Percentiles rank a stretch among this genome's conserved stretches.
Conservation (phyloP, 2,113 vertebrate genomes). For the Marmota monax region DNA sequence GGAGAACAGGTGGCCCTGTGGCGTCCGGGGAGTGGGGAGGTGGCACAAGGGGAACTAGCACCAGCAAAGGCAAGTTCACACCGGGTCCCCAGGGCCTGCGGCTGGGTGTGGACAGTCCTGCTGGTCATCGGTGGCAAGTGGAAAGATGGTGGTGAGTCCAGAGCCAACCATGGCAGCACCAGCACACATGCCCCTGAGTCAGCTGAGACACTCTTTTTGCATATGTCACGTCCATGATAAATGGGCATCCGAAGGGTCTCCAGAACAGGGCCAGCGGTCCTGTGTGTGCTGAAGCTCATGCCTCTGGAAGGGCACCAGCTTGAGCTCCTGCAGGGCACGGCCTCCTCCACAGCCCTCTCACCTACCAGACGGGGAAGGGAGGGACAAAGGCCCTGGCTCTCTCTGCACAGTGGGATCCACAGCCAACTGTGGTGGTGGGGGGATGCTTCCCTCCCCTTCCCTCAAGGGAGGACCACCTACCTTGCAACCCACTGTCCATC, state of each 20-base stretch:
- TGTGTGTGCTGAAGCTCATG: accelerated
- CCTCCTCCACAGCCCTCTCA: not conserved
- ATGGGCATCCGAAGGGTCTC: not conserved
- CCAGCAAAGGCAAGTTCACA: not conserved
- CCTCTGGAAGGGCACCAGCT: not conserved
- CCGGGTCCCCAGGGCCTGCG: not conserved
- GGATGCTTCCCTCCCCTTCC: too few relatives aligned
- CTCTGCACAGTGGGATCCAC: not conserved
- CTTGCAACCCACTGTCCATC: not conserved
- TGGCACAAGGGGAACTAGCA: too few relatives aligned
- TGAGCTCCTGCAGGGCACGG: too few relatives aligned
- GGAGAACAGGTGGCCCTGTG: too few relatives aligned
- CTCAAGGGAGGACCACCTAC: too few relatives aligned
- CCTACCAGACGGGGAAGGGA: too few relatives aligned
- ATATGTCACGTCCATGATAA: not conserved
- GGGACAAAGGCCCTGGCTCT: not conserved
- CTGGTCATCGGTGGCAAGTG: not conserved
- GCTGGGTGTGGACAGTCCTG: not conserved
- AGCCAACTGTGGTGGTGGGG: too few relatives aligned
- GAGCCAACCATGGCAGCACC: not conserved
- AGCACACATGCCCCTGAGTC: not conserved
- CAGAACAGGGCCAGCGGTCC: not conserved
- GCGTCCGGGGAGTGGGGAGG: too few relatives aligned
- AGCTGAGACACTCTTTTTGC: not conserved
- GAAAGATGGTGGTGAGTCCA: not conserved